phyloP scores from a whole-genome alignment of 2,113 vertebrate species.

The crab-eating macaque (Macaca fascicularis) region DNA sequence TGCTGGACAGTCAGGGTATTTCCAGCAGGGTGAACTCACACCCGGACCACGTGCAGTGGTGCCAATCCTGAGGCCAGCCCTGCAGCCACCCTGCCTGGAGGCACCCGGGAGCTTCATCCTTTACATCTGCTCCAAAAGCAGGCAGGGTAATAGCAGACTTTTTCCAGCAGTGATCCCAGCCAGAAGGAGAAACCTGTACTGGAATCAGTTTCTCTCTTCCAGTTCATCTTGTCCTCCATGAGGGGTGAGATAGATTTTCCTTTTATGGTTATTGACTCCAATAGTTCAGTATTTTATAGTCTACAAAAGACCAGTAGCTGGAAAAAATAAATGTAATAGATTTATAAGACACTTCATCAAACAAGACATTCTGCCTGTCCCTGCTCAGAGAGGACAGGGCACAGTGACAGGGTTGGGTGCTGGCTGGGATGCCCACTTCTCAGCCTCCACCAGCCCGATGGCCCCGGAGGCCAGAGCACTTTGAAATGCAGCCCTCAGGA shows the following conservation, averaged over 20 bases:
- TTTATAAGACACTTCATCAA: background rate
- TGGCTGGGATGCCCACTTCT: fast-evolving
- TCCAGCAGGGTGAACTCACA: background rate
- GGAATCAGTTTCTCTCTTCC: background rate
- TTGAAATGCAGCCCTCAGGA: background rate
- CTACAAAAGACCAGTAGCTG: background rate
- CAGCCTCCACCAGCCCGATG: background rate
- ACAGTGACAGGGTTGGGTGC: no score
- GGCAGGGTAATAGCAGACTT: fast-evolving
- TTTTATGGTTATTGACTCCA: background rate
- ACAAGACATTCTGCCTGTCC: fast-evolving
- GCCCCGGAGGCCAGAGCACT: background rate
- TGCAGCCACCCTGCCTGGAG: no score
- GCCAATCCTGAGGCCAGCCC: background rate
- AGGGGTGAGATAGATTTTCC: background rate
- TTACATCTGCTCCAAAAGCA: no score
- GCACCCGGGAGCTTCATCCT: fast-evolving
- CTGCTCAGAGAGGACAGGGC: background rate
- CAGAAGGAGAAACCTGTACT: background rate
- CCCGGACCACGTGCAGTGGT: fast-evolving
- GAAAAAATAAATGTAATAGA: background rate
- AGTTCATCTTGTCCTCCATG: background rate
- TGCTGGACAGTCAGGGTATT: no score
- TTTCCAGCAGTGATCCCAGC: background rate
- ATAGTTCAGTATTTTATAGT: no score